Evolutionary conservation across 1,140 invertebrate species (phyloP).

Genomic region (Leptestheria dahalacensis): DNA sequence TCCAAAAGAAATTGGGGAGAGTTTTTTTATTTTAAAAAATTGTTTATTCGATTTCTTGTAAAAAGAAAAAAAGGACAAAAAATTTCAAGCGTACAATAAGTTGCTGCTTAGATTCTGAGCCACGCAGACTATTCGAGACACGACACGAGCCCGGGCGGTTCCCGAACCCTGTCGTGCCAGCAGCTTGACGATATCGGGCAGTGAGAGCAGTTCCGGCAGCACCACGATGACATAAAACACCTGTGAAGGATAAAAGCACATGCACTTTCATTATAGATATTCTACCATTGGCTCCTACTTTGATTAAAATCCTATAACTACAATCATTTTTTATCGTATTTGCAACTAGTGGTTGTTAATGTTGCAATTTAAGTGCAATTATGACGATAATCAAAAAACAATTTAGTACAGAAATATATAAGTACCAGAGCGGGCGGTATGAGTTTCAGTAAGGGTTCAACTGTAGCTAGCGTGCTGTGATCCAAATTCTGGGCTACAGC

Average conservation of each 20-base stretch:
- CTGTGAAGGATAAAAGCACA: too few relatives aligned
- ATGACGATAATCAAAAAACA: too few relatives aligned
- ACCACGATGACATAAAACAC: slow-evolving; percentile 1
- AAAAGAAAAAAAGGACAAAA: not conserved
- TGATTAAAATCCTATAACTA: too few relatives aligned
- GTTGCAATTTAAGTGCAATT: too few relatives aligned
- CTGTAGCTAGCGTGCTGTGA: not conserved
- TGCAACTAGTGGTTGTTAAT: too few relatives aligned
- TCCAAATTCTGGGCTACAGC: not conserved
- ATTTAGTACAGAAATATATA: too few relatives aligned
- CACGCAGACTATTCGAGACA: not conserved
- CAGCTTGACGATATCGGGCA: not conserved
- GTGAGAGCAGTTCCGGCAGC: not conserved
- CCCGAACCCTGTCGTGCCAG: not conserved
- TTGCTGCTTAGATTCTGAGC: not conserved
- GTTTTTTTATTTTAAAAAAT: too few relatives aligned
- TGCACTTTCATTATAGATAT: too few relatives aligned
- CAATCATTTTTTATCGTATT: too few relatives aligned
- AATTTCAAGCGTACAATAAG: not conserved
- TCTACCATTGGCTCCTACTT: too few relatives aligned
- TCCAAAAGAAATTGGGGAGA: too few relatives aligned
- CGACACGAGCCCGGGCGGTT: not conserved
- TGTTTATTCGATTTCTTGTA: too few relatives aligned
- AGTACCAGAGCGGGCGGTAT: slow-evolving; percentile 7
- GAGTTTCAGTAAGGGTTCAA: not conserved